phyloP scores from a whole-genome alignment of 2,797 vertebrate genomes.

The Salarias fasciatus region DNA sequence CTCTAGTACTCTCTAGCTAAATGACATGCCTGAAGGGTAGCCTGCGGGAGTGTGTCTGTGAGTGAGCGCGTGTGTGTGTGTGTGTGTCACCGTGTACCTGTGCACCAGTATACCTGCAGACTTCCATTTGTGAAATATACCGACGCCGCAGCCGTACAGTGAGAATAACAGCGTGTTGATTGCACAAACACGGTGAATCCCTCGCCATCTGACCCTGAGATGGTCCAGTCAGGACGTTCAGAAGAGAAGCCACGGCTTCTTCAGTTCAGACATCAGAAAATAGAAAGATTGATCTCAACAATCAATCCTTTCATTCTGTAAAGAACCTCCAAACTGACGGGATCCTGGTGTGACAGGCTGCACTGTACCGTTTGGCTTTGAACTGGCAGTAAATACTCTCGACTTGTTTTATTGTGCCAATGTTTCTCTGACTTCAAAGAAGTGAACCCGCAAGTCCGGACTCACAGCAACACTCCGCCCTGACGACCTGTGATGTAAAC shows the following conservation, averaged over 20 bases:
- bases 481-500: no score
- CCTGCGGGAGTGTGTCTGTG: slow-evolving; percentile 29
- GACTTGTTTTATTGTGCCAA: background rate
- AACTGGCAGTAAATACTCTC: no score
- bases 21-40: slow-evolving; percentile 55
- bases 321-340: slow-evolving; percentile 18
- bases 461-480: no score
- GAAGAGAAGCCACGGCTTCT: slow-evolving; percentile 5
- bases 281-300: background rate
- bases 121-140: slow-evolving; percentile 21
- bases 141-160: slow-evolving; percentile 15
- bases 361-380: slow-evolving; percentile 1
- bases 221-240: slow-evolving; percentile 15
- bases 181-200: slow-evolving; percentile 27
- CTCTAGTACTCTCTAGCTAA: slow-evolving; percentile 83
- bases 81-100: slow-evolving; percentile 29
- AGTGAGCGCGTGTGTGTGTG: slow-evolving; percentile 12
- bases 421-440: no score
- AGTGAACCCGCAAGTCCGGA: no score
- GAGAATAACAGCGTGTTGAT: slow-evolving; percentile 32
- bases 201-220: slow-evolving; percentile 18
- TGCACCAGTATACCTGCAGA: slow-evolving; percentile 5
- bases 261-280: slow-evolving; percentile 2
- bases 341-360: slow-evolving; percentile 8
- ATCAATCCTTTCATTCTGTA: slow-evolving; percentile 31